Conservation (phyloP, 2,888 invertebrate species). For the Rugalucina vietnamica region DNA sequence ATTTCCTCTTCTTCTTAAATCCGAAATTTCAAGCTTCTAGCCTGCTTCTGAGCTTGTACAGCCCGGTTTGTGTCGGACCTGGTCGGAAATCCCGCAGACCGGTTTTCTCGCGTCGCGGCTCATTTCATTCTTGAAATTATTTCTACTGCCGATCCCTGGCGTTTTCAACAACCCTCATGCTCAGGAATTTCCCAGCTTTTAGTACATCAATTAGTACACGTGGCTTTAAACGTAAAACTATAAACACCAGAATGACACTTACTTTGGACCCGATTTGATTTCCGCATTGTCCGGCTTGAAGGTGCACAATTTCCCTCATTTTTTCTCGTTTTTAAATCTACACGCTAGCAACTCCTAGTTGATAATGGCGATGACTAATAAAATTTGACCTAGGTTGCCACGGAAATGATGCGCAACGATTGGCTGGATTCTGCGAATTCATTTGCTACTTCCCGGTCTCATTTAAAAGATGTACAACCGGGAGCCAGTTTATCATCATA, state of each 20-base stretch:
- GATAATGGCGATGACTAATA: not conserved
- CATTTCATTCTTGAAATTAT: no score
- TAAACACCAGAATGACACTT: not conserved
- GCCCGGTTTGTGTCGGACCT: no score
- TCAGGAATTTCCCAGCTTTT: no score
- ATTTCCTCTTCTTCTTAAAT: no score
- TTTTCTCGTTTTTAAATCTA: not conserved
- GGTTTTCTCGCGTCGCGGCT: no score
- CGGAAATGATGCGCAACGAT: not conserved
- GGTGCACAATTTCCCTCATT: not conserved
- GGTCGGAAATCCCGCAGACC: no score
- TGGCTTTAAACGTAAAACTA: not conserved
- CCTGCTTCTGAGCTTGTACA: no score
- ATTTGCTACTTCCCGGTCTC: not conserved
- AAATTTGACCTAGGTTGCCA: not conserved
- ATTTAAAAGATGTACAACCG: not conserved
- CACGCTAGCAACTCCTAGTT: not conserved
- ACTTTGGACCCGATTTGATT: conserved; percentile 2
- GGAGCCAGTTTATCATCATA: no score
- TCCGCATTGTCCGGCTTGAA: conserved; percentile 2
- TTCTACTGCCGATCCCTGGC: no score
- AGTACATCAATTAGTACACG: no score
- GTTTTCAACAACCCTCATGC: no score
- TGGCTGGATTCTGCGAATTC: not conserved
- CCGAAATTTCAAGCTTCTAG: no score